These are phyloP conservation scores for Bathynomus jamesi DNA, from an alignment of 1,140 invertebrate species.

Conservation along the genomic window DNA sequence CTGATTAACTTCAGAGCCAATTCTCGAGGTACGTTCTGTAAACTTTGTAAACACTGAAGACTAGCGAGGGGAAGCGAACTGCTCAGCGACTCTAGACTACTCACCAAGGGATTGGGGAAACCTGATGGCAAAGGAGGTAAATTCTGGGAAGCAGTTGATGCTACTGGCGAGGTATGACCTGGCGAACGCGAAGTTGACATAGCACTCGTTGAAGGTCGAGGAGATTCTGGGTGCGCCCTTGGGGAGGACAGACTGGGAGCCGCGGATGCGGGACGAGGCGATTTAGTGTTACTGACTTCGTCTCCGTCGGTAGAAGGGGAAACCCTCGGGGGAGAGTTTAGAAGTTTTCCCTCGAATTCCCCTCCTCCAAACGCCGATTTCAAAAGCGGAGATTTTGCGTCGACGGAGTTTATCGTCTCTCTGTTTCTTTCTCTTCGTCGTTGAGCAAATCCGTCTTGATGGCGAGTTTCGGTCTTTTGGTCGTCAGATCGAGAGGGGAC, in stretches of 20 bases:
- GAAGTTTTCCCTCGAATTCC: conserved; percentile 30
- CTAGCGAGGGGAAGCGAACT: conserved; percentile 21
- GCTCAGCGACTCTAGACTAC: background rate
- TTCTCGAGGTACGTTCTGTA: conserved; percentile 47
- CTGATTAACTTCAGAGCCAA: conserved; percentile 50
- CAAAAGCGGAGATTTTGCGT: conserved; percentile 21
- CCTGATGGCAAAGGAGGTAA: conserved; percentile 21
- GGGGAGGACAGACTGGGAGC: conserved; percentile 25
- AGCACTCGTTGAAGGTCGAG: conserved; percentile 29
- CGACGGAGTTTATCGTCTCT: conserved; percentile 25
- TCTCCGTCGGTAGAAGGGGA: conserved; percentile 26
- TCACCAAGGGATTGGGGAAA: conserved; percentile 11
- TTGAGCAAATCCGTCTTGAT: conserved; percentile 32
- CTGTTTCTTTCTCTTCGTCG: conserved; percentile 36
- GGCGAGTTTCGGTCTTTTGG: conserved; percentile 29
- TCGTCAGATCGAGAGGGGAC: conserved; percentile 36
- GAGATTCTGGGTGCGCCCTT: conserved; percentile 26
- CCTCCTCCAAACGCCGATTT: conserved; percentile 16
- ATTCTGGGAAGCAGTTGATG: conserved; percentile 21
- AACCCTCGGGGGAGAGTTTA: conserved; percentile 25
- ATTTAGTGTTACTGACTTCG: conserved; percentile 13
- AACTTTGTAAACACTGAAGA: conserved; percentile 28
- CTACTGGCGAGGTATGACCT: background rate
- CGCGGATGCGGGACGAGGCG: conserved; percentile 25
- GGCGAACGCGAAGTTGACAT: conserved; percentile 1